A percentile compares a stretch with the other conserved stretches of the same genome.
Conservation (phyloP, 2,113 vertebrate genomes). For the Lepus europaeus region DNA sequence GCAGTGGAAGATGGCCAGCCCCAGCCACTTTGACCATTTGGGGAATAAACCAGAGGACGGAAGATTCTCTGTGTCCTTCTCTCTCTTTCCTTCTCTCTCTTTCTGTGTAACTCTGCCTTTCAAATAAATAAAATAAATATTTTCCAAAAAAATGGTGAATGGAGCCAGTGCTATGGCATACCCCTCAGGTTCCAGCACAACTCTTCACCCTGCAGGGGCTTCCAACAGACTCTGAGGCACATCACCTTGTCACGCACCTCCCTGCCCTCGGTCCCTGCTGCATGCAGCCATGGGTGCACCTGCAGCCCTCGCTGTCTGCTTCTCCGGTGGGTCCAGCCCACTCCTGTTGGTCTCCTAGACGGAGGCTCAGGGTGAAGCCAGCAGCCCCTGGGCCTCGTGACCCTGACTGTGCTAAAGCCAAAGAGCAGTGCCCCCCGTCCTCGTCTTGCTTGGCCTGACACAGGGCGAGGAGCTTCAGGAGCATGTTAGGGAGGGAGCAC, state of each 20-base stretch:
- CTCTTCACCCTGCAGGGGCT: background rate
- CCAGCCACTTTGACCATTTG: no score
- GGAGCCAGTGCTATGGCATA: background rate
- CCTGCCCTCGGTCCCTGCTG: background rate
- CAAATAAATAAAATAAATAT: no score
- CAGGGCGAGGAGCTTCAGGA: accelerated
- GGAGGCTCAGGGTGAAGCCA: background rate
- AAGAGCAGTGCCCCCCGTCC: background rate
- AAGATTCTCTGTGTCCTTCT: no score
- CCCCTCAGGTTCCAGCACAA: no score
- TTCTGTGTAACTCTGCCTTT: no score
- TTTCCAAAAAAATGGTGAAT: background rate
- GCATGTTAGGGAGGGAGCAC: no score
- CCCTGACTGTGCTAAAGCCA: background rate
- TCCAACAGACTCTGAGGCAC: accelerated
- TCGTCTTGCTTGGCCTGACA: background rate
- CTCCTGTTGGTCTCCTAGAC: background rate
- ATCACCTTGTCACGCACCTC: background rate
- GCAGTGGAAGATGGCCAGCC: no score
- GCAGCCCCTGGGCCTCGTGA: background rate
- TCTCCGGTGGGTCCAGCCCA: no score
- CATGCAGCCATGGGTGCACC: background rate
- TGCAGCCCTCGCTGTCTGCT: no score
- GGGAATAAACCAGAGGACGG: no score
- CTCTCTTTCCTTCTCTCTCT: no score